These are phyloP conservation scores for Ridgeia piscesae DNA, from an alignment of 1,140 invertebrate genomes.

Conservation along the genomic window DNA sequence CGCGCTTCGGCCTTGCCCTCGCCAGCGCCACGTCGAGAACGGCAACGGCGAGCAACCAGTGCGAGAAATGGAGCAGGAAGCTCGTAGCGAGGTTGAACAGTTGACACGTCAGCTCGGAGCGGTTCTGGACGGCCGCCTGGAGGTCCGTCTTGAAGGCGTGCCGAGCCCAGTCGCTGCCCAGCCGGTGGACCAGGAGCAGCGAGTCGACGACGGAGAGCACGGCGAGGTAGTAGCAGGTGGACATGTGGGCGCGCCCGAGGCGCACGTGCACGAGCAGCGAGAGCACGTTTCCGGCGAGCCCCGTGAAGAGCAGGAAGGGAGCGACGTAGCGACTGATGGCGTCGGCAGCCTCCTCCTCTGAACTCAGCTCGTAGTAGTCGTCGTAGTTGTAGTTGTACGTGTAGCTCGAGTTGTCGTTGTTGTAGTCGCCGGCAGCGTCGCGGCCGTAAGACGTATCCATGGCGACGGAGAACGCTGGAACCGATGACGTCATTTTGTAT, in stretches of 20 bases:
- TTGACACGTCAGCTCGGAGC: background rate
- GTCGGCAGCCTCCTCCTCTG: background rate
- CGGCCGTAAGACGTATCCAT: background rate
- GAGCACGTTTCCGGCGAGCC: background rate
- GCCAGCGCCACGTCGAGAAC: constrained; percentile 48
- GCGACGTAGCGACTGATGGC: constrained; percentile 11
- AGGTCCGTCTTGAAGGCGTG: background rate
- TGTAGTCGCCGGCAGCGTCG: background rate
- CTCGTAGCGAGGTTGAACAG: background rate
- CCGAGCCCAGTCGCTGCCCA: constrained; percentile 8
- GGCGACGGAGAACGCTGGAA: background rate
- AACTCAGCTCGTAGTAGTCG: constrained; percentile 11
- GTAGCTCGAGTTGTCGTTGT: background rate
- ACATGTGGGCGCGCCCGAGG: background rate
- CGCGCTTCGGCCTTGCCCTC: constrained; percentile 40
- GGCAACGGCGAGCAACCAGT: constrained; percentile 52
- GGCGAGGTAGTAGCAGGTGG: constrained; percentile 10
- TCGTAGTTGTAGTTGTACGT: constrained; percentile 7
- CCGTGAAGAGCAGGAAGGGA: constrained; percentile 5
- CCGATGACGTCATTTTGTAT: background rate
- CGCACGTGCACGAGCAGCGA: background rate
- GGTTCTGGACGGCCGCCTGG: background rate
- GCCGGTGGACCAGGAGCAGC: background rate
- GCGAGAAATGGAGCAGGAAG: constrained; percentile 37
- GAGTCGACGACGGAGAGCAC: background rate